Conservation (phyloP, 2,797 vertebrate species). For the Dendrocincla fuliginosa region DNA sequence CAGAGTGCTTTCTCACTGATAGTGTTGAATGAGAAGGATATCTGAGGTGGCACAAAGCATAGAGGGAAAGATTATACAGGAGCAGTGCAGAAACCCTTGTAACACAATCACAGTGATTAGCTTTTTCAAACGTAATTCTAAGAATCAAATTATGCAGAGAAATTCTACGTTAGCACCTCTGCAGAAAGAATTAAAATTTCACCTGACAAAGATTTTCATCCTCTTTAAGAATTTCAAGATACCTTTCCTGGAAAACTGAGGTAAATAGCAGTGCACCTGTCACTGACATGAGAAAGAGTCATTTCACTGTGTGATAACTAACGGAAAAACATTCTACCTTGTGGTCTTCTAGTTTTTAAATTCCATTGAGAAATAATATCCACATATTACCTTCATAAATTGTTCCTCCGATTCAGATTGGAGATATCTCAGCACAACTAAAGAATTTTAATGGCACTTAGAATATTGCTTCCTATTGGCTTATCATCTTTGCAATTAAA, state of each 20-base stretch:
- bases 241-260: background rate
- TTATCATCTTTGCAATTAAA: background rate
- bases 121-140: background rate
- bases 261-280: background rate
- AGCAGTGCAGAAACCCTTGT: background rate
- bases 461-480: background rate
- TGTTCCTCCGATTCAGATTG: background rate
- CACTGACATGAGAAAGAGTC: background rate
- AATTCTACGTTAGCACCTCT: slow-evolving; percentile 5
- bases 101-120: slow-evolving; percentile 44
- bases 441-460: background rate
- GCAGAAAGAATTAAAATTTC: background rate
- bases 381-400: background rate
- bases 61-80: background rate
- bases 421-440: background rate
- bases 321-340: background rate
- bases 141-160: background rate
- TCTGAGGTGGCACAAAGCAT: background rate
- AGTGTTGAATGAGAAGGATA: background rate
- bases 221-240: background rate
- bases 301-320: background rate
- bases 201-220: background rate
- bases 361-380: background rate
- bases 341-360: background rate
- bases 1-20: background rate